These are phyloP conservation scores for Paradoxurus hermaphroditus DNA, from an alignment of 2,113 vertebrate genomes.

Conservation along the genomic window DNA sequence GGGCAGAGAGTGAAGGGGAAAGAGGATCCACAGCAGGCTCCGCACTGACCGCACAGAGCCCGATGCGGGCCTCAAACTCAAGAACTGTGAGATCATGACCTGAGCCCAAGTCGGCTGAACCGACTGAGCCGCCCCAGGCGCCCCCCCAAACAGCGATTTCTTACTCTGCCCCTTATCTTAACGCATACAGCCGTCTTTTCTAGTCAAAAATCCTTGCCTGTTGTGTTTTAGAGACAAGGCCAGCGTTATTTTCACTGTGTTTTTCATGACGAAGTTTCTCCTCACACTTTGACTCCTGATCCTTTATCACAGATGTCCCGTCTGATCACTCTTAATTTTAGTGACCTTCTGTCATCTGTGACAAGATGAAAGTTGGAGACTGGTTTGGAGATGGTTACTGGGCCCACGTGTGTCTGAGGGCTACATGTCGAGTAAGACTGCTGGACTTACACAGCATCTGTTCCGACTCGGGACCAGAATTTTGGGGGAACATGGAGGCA, in stretches of 20 bases:
- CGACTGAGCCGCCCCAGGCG: too few species aligned
- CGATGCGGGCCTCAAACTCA: too few species aligned
- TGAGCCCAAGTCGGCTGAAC: too few species aligned
- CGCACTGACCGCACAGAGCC: too few species aligned
- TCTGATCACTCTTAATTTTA: not conserved
- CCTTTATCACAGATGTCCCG: not conserved
- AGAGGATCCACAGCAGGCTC: too few species aligned
- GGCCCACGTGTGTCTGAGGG: not conserved
- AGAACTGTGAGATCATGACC: too few species aligned
- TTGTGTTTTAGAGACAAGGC: not conserved
- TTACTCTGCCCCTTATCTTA: slow-evolving; percentile 53
- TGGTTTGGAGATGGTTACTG: not conserved
- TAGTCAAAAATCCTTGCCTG: not conserved
- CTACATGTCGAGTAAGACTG: not conserved
- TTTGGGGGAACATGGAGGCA: not conserved
- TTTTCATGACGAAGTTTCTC: not conserved
- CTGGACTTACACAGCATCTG: not conserved
- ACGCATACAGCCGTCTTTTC: not conserved
- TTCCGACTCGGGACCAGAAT: not conserved
- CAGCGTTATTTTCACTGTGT: not conserved
- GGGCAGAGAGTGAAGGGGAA: too few species aligned
- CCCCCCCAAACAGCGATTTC: slow-evolving; percentile 16
- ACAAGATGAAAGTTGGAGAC: not conserved
- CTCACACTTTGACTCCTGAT: not conserved
- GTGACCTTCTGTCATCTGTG: not conserved